phyloP scores from a whole-genome alignment of 2,888 invertebrate species.

The Metopia argyrocephala region DNA sequence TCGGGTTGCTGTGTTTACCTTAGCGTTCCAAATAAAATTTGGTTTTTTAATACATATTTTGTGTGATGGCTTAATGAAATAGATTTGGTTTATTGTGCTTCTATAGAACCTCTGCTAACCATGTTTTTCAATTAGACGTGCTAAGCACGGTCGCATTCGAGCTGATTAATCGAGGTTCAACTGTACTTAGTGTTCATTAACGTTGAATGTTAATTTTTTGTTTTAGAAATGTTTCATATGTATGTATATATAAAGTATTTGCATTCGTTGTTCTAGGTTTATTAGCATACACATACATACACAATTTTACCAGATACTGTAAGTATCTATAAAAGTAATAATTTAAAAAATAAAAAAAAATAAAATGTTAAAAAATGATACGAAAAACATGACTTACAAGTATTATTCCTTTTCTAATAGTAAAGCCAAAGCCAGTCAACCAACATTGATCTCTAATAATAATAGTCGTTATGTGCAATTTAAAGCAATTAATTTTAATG shows the following conservation, averaged over 20 bases:
- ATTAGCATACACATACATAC: too few relatives aligned
- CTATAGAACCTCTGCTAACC: too few relatives aligned
- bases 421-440: neutral
- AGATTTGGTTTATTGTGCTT: too few relatives aligned
- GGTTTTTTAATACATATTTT: too few relatives aligned
- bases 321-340: neutral
- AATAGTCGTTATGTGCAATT: constrained; percentile 55
- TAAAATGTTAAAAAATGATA: neutral
- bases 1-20: too few relatives aligned
- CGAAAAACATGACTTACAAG: neutral
- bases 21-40: too few relatives aligned
- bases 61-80: too few relatives aligned
- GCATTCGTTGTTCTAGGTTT: too few relatives aligned
- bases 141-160: neutral
- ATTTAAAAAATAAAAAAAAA: neutral
- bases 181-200: too few relatives aligned
- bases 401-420: neutral
- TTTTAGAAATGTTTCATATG: neutral
- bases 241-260: neutral
- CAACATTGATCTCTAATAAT: constrained; percentile 48
- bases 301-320: neutral
- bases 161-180: too few relatives aligned
- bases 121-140: too few relatives aligned
- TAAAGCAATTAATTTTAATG: constrained; percentile 60
- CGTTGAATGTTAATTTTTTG: neutral